These are phyloP conservation scores for Ceratina japonica DNA, from an alignment of 1,140 invertebrate species.

Conservation along the genomic window DNA sequence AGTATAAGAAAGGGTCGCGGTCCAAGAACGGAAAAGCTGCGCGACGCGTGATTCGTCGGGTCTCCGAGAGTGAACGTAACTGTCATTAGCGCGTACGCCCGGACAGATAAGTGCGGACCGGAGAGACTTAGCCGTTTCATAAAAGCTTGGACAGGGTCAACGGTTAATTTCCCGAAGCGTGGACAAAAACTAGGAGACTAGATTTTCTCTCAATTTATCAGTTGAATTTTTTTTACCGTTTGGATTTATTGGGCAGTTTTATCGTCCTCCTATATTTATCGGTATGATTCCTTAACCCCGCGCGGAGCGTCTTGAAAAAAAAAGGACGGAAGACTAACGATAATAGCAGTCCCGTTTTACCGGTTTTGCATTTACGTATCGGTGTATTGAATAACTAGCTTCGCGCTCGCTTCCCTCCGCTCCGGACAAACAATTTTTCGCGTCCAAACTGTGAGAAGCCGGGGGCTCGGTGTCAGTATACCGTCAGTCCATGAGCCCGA, in stretches of 20 bases:
- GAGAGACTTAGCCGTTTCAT: constrained; percentile 39
- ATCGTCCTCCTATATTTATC: no score
- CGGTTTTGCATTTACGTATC: no score
- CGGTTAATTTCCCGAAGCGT: constrained; percentile 41
- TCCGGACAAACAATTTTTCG: not conserved
- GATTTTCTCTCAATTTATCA: constrained; percentile 11
- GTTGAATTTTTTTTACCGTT: not conserved
- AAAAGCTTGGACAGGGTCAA: constrained; percentile 33
- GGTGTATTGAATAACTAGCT: constrained; percentile 3
- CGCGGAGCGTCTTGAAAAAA: no score
- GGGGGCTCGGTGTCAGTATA: not conserved
- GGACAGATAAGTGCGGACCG: constrained; percentile 23
- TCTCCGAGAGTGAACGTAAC: constrained; percentile 14
- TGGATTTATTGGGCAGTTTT: not conserved
- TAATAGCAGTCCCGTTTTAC: no score
- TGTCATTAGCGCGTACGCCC: constrained; percentile 31
- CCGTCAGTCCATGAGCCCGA: not conserved
- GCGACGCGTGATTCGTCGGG: not conserved
- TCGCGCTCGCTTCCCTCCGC: no score
- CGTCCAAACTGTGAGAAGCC: no score
- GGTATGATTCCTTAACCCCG: no score
- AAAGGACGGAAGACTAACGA: no score
- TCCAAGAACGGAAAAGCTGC: no score
- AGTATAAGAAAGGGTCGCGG: no score
- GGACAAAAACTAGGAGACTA: constrained; percentile 28